Percentiles rank a stretch among this genome's conserved stretches.
phyloP scores from a whole-genome alignment of 2,113 vertebrate genomes.

The Passer domesticus region DNA sequence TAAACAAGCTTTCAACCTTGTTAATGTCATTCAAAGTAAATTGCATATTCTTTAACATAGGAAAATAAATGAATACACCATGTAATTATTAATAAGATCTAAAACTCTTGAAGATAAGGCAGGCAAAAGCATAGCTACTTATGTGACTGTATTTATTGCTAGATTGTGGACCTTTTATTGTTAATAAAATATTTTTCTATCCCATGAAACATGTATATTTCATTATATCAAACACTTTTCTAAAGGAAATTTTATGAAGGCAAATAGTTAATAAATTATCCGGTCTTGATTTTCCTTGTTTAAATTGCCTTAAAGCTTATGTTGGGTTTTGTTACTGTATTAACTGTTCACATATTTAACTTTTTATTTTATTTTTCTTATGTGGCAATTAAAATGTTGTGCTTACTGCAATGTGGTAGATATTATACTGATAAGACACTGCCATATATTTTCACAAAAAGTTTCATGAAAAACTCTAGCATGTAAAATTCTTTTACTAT shows the following conservation, averaged over 20 bases:
- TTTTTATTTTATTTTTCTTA: background rate
- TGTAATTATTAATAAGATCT: slow-evolving; percentile 1
- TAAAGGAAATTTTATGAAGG: background rate
- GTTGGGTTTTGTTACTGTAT: background rate
- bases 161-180: background rate
- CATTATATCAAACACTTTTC: background rate
- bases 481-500: background rate
- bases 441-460: background rate
- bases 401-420: background rate
- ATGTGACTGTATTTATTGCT: background rate
- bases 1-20: background rate
- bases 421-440: background rate
- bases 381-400: background rate
- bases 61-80: background rate
- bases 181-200: background rate
- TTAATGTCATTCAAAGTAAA: slow-evolving; percentile 26
- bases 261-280: background rate
- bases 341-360: background rate
- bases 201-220: background rate
- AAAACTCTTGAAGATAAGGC: background rate
- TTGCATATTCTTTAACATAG: background rate
- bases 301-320: background rate
- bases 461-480: background rate
- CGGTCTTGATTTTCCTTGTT: background rate
- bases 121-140: background rate